Evolutionary conservation across 1,140 invertebrate species (phyloP).

Genomic region (Drosophila murphyi): DNA sequence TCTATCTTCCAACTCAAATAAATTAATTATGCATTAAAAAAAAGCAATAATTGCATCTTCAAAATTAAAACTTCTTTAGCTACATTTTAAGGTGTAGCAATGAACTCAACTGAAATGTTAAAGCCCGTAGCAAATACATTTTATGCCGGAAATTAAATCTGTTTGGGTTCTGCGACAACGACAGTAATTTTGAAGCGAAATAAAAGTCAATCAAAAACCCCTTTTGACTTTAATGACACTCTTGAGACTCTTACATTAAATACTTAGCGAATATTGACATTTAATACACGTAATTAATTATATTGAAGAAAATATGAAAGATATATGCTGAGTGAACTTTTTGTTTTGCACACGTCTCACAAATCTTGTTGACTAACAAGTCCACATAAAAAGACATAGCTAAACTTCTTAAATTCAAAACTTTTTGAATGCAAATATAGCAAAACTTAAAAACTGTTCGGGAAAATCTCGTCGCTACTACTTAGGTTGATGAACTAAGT

Average conservation of each 20-base stretch:
- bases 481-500: neutral
- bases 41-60: too few relatives aligned
- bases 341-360: too few relatives aligned
- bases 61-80: neutral
- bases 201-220: neutral
- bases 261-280: too few relatives aligned
- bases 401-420: too few relatives aligned
- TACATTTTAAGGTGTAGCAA: neutral
- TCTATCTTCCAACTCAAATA: too few relatives aligned
- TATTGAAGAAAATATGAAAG: too few relatives aligned
- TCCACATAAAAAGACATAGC: too few relatives aligned
- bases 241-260: neutral
- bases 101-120: neutral
- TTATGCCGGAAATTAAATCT: neutral
- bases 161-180: neutral
- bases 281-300: too few relatives aligned
- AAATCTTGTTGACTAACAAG: too few relatives aligned
- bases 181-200: neutral
- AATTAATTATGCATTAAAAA: too few relatives aligned
- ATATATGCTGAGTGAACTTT: too few relatives aligned
- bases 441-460: neutral
- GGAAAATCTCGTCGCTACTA: constrained; percentile 7
- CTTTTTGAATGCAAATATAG: neutral
- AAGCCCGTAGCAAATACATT: neutral
- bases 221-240: neutral